Conservation (phyloP, 2,797 vertebrate species). For the Euthynnus affinis region DNA sequence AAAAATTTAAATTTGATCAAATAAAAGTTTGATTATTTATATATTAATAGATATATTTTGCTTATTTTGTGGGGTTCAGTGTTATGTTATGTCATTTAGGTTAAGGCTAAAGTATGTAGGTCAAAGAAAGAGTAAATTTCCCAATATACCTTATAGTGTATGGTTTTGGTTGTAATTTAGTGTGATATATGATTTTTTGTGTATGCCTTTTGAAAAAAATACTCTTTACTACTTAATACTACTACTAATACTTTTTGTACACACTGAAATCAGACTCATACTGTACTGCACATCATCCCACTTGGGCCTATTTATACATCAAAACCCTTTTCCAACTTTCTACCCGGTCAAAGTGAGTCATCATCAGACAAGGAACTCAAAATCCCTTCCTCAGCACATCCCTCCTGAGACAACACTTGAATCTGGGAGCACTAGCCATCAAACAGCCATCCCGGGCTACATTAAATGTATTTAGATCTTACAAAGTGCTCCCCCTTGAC, state of each 20-base stretch:
- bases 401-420: constrained; percentile 59
- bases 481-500: constrained; percentile 81
- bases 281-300: background rate
- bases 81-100: background rate
- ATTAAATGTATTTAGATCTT: constrained; percentile 81
- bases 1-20: background rate
- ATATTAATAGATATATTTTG: too few species aligned
- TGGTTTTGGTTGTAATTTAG: background rate
- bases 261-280: background rate
- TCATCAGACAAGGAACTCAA: background rate
- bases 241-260: background rate
- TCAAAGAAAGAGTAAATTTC: background rate
- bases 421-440: constrained; percentile 61
- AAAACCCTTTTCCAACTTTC: constrained; percentile 13
- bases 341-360: constrained; percentile 22
- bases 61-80: background rate
- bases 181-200: background rate
- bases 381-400: constrained; percentile 24
- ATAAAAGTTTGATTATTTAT: too few species aligned
- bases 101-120: background rate
- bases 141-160: background rate
- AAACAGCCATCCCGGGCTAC: constrained; percentile 63
- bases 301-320: constrained; percentile 3
- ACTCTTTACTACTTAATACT: too few species aligned
- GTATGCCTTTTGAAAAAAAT: background rate